Base-by-base conservation (phyloP, 2,797 vertebrate species). In the Lutjanus argentimaculatus region DNA sequence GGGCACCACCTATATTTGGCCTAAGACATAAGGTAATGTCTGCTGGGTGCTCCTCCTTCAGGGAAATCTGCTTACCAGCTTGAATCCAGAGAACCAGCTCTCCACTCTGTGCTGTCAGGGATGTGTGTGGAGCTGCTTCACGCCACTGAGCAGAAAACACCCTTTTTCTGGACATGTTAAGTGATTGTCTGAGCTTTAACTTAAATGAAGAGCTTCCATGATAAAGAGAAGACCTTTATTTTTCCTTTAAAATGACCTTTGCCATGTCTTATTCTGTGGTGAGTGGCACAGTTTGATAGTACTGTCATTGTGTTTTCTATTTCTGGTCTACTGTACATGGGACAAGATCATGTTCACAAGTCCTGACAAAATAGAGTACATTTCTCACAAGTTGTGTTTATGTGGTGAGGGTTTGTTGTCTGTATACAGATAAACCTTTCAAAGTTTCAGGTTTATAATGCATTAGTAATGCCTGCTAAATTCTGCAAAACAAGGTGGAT, bases 1-100 rank as follows among this genome's bases (percentile, higher is more conserved):
- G 65, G 51, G 64, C 84, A 77, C 43, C 79, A 74, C 80, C 85
- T 83, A 43, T 46, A 57, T 69, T 67, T 68, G 82, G 84, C 72
- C 8, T 1, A 0, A 36, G 51, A 55, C 43, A 62, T n/a, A 15
- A 59, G 63, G 30, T 57, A 21, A n/a, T 21, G 67, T 36, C 71
- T 67, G 63, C 13, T 75, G 49, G 40, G 61, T 66, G 67, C 59
- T 46, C 2, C 36, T 87, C 43, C 57, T 82, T 30, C 12, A 75
- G 17, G 58, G 21, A 82, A 74, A 80, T 77, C 85, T 70, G 3
- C 72, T 86, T 82, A 85, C n/a, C 51, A 73, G 14, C 59, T 25
- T 64, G 19, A 65, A 49, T 61, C 73, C 62, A 53, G 75, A 72
- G 36, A 63, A 13, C 8, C 25, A 25, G 71, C 45, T 42, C 42